A percentile compares a stretch with the other conserved stretches of the same genome.
Evolutionary conservation across 2,797 vertebrate genomes (phyloP).

Genomic region (Numenius phaeopus): DNA sequence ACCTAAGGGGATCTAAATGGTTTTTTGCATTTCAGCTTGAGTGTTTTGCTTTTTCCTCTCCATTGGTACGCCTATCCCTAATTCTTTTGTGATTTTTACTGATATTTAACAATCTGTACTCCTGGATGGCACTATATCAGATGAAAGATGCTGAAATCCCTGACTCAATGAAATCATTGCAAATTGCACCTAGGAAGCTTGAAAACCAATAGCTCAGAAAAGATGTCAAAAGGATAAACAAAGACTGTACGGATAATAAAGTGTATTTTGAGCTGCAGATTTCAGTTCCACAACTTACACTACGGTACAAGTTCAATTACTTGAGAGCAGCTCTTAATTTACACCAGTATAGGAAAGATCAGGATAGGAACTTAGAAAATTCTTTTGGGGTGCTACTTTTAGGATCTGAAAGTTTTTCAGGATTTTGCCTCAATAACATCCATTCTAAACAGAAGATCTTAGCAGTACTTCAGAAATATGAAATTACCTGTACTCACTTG

Average conservation of each 20-base stretch:
- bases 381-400: not conserved
- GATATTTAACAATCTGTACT: not conserved
- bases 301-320: not conserved
- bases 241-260: not conserved
- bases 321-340: not conserved
- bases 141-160: not conserved
- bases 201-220: not conserved
- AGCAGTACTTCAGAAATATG: not conserved
- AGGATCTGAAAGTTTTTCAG: not conserved
- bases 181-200: not conserved
- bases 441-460: not conserved
- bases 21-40: not conserved
- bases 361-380: not conserved
- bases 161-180: not conserved
- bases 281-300: not conserved
- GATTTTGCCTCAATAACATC: constrained; percentile 1
- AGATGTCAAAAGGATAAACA: not conserved
- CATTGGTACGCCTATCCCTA: not conserved
- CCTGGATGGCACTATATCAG: not conserved
- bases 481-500: constrained; percentile 5
- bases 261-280: not conserved
- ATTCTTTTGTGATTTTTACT: not conserved
- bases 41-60: not conserved
- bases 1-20: not conserved
- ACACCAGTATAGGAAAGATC: not conserved